These are phyloP conservation scores for Simalia tracyae DNA, from an alignment of 2,797 vertebrate species.

Conservation along the genomic window DNA sequence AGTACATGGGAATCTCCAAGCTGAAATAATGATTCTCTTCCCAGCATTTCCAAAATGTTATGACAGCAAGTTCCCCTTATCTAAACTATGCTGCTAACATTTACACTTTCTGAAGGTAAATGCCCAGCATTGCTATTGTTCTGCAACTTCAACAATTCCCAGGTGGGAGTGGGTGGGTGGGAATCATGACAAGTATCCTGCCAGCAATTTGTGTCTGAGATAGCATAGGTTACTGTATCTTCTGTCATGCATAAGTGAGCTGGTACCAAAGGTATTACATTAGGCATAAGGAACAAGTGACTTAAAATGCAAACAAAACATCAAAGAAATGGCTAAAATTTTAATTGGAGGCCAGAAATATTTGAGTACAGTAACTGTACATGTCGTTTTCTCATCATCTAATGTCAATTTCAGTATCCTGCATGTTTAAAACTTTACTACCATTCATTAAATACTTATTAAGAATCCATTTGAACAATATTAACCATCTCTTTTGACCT, in stretches of 20 bases:
- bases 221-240: not conserved
- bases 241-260: not conserved
- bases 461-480: not conserved
- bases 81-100: slow-evolving; percentile 3
- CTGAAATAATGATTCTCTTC: slow-evolving; percentile 21
- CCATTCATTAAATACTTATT: not conserved
- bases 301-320: not conserved
- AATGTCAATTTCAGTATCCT: not conserved
- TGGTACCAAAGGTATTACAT: not conserved
- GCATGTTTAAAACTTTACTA: not conserved
- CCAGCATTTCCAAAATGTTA: not conserved
- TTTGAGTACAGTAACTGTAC: not conserved
- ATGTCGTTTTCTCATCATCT: not conserved
- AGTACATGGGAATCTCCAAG: not conserved
- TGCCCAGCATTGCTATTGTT: not conserved
- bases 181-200: not conserved
- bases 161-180: not conserved
- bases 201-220: not conserved
- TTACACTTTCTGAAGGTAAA: not conserved
- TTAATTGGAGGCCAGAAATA: not conserved
- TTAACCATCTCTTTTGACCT: not conserved
- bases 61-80: not conserved
- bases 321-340: not conserved
- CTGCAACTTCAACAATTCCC: not conserved
- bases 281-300: not conserved